These are phyloP conservation scores for Urocolius indicus DNA, from an alignment of 2,113 vertebrate genomes.

Conservation along the genomic window DNA sequence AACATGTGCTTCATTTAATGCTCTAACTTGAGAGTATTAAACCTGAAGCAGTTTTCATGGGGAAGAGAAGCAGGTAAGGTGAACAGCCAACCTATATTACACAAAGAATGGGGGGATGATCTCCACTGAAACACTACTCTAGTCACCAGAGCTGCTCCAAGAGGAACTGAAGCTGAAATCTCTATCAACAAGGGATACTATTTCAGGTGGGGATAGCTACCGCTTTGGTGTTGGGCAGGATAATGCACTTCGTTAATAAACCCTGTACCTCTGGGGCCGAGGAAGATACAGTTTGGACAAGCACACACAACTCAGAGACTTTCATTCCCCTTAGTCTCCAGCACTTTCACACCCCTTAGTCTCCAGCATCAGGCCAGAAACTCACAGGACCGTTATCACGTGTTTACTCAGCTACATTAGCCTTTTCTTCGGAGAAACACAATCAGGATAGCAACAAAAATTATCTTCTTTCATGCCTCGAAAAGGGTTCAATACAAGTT, in stretches of 20 bases:
- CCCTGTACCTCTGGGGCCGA: rapidly evolving
- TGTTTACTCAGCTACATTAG: not conserved
- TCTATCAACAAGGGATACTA: not conserved
- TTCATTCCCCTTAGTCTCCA: not conserved
- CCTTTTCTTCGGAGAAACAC: not conserved
- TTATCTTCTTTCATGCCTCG: not conserved
- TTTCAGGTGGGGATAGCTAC: not conserved
- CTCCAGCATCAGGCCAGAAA: not conserved
- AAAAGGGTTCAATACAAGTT: not conserved
- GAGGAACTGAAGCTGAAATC: not conserved
- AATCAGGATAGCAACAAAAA: not conserved
- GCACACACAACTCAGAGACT: rapidly evolving
- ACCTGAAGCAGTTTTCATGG: not conserved
- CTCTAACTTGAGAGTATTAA: not conserved
- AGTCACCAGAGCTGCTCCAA: not conserved
- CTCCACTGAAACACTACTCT: not conserved
- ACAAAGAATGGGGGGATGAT: not conserved
- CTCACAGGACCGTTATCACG: not conserved
- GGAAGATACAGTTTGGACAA: not conserved
- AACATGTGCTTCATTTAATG: not conserved
- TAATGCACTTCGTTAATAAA: not conserved
- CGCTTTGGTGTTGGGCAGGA: rapidly evolving
- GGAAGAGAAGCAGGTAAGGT: not conserved
- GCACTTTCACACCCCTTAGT: not conserved
- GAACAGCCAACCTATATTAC: not conserved